Conservation (phyloP, 1,140 invertebrate species). For the Nasonia vitripennis region DNA sequence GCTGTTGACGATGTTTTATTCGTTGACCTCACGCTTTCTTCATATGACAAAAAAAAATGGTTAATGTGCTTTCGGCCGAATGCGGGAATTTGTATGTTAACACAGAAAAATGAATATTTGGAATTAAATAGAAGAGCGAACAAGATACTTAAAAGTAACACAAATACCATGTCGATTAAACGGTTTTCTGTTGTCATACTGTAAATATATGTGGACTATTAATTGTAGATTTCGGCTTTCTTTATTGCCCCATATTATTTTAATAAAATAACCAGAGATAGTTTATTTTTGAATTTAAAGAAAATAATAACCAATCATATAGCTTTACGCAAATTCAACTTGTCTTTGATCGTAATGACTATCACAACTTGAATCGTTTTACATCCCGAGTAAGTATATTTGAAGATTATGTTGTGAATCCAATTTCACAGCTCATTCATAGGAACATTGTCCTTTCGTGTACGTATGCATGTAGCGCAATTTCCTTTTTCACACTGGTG, state of each 20-base stretch:
- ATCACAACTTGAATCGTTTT: too few relatives aligned
- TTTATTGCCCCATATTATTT: slow-evolving; percentile 15
- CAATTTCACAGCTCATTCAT: background rate
- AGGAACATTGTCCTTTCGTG: background rate
- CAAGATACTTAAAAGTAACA: slow-evolving; percentile 14
- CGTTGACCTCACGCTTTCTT: background rate
- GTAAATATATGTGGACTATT: slow-evolving; percentile 49
- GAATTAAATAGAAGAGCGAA: slow-evolving; percentile 6
- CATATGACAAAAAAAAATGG: background rate
- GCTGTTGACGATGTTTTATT: background rate
- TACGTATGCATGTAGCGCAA: too few relatives aligned
- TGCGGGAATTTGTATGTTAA: background rate
- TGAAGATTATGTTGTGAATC: too few relatives aligned
- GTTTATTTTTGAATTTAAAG: too few relatives aligned
- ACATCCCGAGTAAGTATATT: too few relatives aligned
- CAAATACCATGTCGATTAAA: slow-evolving; percentile 42
- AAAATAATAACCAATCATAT: too few relatives aligned
- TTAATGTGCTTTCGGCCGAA: slow-evolving; percentile 15
- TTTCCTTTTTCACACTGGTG: background rate
- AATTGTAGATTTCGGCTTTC: slow-evolving; percentile 19
- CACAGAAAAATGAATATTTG: slow-evolving; percentile 1
- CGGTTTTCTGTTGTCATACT: slow-evolving; percentile 44
- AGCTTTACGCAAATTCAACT: too few relatives aligned
- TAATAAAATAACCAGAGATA: too few relatives aligned
- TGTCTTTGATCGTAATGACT: too few relatives aligned